Conservation (phyloP, 2,113 vertebrate species). For the Edolisoma coerulescens region DNA sequence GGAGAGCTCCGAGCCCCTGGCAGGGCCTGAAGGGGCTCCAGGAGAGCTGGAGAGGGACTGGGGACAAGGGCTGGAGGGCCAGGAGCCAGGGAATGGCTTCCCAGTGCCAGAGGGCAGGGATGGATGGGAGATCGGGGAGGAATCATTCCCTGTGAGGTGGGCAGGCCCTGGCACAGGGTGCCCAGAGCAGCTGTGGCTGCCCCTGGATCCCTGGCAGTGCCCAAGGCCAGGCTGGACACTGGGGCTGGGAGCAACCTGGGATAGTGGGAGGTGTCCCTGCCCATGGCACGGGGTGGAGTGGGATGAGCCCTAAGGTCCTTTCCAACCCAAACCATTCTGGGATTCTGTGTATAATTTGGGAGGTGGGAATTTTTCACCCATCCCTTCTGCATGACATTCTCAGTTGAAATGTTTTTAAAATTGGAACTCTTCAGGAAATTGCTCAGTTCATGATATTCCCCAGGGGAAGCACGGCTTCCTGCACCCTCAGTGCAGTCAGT, state of each 20-base stretch:
- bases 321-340: background rate
- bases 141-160: background rate
- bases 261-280: background rate
- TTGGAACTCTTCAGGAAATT: background rate
- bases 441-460: background rate
- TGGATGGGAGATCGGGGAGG: accelerated
- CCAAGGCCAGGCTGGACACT: background rate
- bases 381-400: background rate
- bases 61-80: accelerated
- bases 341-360: accelerated
- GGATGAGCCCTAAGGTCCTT: background rate
- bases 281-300: accelerated
- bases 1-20: background rate
- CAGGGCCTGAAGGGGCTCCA: background rate
- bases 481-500: background rate
- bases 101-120: accelerated
- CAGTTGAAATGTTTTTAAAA: background rate
- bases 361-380: background rate
- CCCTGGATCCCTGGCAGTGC: background rate
- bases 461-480: background rate
- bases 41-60: background rate
- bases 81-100: background rate
- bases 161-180: background rate
- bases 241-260: accelerated
- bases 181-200: background rate